Base-by-base conservation (phyloP, 2,113 vertebrate genomes). In the Arothron firmamentum region DNA sequence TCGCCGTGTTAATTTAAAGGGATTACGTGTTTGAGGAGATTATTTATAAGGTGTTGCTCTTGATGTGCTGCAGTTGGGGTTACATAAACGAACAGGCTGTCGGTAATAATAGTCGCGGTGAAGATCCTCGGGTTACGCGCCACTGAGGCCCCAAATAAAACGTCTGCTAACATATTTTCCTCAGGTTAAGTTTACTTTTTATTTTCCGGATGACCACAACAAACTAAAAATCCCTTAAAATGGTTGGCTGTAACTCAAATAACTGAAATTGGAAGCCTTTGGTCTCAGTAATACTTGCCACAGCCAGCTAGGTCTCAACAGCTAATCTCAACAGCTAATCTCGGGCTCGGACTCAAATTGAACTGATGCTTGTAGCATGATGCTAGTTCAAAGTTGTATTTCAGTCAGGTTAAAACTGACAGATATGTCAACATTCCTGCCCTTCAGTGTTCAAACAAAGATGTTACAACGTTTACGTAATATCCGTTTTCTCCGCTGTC, bases 41-140 rank as follows among this genome's bases (percentile, higher is more conserved):
- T 81, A 75, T 83, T 81, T 81, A 77, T 70, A 79, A 79, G 13
- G 43, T 71, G 62, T 52, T 55, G 78, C 34, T 62, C 59, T 48
- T 59, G 67, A 81, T 69, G 71, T 75, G 66, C 50, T 70, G 52
- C 20, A 54, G 75, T 48, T 58, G 65, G 41, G 71, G 61, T 81
- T 83, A 74, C 66, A 52, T 34, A 85, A 83, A 80, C 45, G 1
- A 74, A 83, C 62, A 62, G 53, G 64, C 67, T 62, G 65, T 53
- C 38, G 77, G 75, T 82, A 80, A 74, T 77, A 62, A 77, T 71
- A 82, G 82, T 75, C 19, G 62, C 48, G 56, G 61, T 19, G 17
- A 62, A 72, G 50, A 73, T 31, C 20, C 48, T 56, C 28, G 43
- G 4, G 7, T 38, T 8, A 41, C 18, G 56, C 25, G 17, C 17